Evolutionary conservation across 2,797 vertebrate species (phyloP), one percentile per base, ranked within the genome.

Genomic region (Menidia menidia): DNA sequence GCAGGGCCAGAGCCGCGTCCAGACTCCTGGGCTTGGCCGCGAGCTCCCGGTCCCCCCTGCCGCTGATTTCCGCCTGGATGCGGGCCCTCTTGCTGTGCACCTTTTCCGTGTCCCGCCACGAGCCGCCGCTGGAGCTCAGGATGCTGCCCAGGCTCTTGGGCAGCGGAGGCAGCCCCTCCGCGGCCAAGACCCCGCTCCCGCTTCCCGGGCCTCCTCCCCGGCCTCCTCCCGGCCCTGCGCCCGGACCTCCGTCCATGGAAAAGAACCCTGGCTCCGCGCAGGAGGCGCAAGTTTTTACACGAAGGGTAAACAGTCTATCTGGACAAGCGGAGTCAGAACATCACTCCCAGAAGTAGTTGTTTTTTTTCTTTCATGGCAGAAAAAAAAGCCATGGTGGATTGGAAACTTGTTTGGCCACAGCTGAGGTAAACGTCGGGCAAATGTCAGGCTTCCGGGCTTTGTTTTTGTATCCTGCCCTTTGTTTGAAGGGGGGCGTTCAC

Each of bases 101-200:
- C 72, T 88, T 93, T 85, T 95, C 93, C 30, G 92, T 92, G 85
- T 95, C 94, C 69, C 94, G 85, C 94, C 95, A 95, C 15, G 94
- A 95, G 1, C 93, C 94, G 78, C 94, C 94, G 80, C 94, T 95
- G 55, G 94, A 95, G 82, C 93, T 95, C 12, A 95, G 90, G 73
- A 95, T 93, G 57, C 94, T 93, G 80, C 93, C 95, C 61, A 96
- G 93, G 70, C 94, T 93, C 64, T 93, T 94, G 39, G 95, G 94
- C 12, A 95, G 83, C 44, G 94, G 93, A 13, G 93, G 95, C 2
- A 95, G 88, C 16, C 93, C 94, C 18, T 92, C 91, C 18, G 93
- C 80, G 1, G 85, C 63, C 57, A 79, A 85, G 19, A 77, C 84
- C 16, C 63, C 75, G 14, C 81, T 25, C 25, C 25, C 25, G 25